These are phyloP conservation scores for Coccyzus lansbergi DNA, from an alignment of 2,797 vertebrate genomes.

Conservation along the genomic window DNA sequence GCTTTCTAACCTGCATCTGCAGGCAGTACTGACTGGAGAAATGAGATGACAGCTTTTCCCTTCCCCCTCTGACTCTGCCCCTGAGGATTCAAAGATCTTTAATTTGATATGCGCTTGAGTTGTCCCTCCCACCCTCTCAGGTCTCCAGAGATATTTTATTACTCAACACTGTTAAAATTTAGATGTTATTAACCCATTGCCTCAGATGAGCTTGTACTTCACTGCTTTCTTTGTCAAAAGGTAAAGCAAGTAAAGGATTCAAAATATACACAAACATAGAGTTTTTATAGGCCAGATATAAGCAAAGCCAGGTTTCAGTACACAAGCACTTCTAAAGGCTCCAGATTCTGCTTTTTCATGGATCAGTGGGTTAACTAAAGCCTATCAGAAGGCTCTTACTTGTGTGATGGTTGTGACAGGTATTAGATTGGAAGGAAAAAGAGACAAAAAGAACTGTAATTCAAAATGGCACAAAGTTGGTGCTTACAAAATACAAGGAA, in stretches of 20 bases:
- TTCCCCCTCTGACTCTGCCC: conserved; percentile 10
- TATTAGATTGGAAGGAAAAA: conserved; percentile 29
- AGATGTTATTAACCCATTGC: background rate
- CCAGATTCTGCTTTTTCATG: conserved; percentile 28
- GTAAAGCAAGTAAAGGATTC: background rate
- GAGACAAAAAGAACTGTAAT: conserved; percentile 18
- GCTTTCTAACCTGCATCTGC: conserved; percentile 9
- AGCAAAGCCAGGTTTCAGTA: background rate
- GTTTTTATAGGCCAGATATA: background rate
- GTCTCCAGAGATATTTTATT: conserved; percentile 46
- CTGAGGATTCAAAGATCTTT: conserved; percentile 16
- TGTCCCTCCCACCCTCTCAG: background rate
- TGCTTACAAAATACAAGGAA: background rate
- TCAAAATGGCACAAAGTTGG: background rate
- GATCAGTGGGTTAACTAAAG: conserved; percentile 48
- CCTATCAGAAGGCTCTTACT: background rate
- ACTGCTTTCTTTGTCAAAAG: background rate
- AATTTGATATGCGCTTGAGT: conserved; percentile 46
- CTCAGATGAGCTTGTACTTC: background rate
- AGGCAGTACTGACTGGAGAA: conserved; percentile 17
- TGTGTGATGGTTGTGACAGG: conserved; percentile 24
- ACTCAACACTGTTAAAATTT: conserved; percentile 15
- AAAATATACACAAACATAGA: background rate
- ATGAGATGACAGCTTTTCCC: conserved; percentile 23
- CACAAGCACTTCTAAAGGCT: background rate